These are phyloP conservation scores for Anoplius nigerrimus DNA, from an alignment of 2,888 invertebrate genomes.

Conservation along the genomic window DNA sequence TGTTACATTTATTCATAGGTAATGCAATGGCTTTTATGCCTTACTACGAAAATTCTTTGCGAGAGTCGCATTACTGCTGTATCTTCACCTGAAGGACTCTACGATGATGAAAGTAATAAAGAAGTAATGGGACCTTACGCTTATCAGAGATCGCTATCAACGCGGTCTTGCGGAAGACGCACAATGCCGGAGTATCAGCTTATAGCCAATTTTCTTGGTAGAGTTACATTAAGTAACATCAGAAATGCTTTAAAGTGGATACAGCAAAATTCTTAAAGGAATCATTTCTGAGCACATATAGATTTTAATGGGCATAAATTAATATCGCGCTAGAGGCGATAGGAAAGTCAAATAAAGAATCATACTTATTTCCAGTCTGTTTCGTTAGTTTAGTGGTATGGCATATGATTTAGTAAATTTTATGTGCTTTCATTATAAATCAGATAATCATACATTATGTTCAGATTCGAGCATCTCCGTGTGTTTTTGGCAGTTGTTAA, in stretches of 20 bases:
- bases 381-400: too few relatives aligned
- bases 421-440: too few relatives aligned
- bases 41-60: conserved; percentile 85
- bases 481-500: not conserved
- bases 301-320: too few relatives aligned
- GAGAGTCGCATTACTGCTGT: conserved; percentile 76
- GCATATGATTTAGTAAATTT: too few relatives aligned
- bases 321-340: too few relatives aligned
- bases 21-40: conserved; percentile 84
- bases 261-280: conserved; percentile 71
- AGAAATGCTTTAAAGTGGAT: conserved; percentile 82
- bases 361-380: too few relatives aligned
- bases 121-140: conserved; percentile 12
- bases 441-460: too few relatives aligned
- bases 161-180: conserved; percentile 76
- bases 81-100: conserved; percentile 20
- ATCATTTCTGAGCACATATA: too few relatives aligned
- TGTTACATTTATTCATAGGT: conserved; percentile 76
- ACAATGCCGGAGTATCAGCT: conserved; percentile 84
- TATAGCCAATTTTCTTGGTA: conserved; percentile 82
- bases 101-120: not conserved
- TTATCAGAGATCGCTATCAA: conserved; percentile 58
- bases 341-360: too few relatives aligned
- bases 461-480: not conserved
- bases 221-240: conserved; percentile 80